phyloP scores from a whole-genome alignment of 2,797 vertebrate species.

The Atherinosoma microstoma region DNA sequence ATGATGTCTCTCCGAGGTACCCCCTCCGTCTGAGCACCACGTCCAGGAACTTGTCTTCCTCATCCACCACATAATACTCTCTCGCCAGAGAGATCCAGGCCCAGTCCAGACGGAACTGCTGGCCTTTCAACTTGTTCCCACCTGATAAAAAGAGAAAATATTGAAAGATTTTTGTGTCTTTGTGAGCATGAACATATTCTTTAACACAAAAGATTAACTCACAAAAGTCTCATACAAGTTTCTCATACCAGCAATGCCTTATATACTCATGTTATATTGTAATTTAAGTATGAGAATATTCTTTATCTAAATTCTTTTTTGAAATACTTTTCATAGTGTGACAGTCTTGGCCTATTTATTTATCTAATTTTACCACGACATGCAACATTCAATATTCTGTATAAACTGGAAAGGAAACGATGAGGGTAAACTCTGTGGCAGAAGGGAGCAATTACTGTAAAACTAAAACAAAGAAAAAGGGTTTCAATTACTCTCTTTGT shows the following conservation, averaged over 20 bases:
- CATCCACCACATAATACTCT: constrained; percentile 90
- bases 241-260: background rate
- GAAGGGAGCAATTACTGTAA: constrained; percentile 26
- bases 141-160: constrained; percentile 78
- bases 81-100: constrained; percentile 95
- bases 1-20: constrained; percentile 94
- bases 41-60: constrained; percentile 89
- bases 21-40: constrained; percentile 90
- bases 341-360: constrained; percentile 18
- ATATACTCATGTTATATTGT: background rate
- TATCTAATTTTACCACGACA: constrained; percentile 27
- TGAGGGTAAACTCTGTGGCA: constrained; percentile 21
- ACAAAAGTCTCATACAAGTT: background rate
- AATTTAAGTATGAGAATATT: background rate
- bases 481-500: constrained; percentile 45
- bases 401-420: constrained; percentile 36
- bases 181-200: background rate
- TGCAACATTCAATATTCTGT: constrained; percentile 22
- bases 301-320: constrained; percentile 14
- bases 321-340: background rate
- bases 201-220: background rate
- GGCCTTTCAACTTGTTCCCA: constrained; percentile 90
- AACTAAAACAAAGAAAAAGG: constrained; percentile 49
- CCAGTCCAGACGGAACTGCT: constrained; percentile 92
- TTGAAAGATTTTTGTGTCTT: background rate